Evolutionary conservation across 2,797 vertebrate genomes (phyloP).

Genomic region (Danio kyathit): DNA sequence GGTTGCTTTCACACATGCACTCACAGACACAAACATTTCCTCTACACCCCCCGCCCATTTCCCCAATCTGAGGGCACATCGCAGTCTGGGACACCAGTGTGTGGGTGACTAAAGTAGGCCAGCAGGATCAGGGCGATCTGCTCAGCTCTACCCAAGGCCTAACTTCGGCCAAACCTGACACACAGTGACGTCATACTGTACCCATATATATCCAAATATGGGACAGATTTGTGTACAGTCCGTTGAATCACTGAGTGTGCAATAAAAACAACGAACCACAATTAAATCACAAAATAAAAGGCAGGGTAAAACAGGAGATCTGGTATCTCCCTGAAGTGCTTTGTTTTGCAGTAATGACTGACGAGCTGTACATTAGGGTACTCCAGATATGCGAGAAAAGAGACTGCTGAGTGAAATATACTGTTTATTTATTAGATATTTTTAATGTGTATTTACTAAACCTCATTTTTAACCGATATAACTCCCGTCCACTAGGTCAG

Average conservation of each 20-base stretch:
- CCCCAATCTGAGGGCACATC: slow-evolving; percentile 54
- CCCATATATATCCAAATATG: not conserved
- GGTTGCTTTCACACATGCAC: slow-evolving; percentile 42
- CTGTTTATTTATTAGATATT: not conserved
- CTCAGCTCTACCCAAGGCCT: not conserved
- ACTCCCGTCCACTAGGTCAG: not conserved
- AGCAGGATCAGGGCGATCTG: slow-evolving; percentile 42
- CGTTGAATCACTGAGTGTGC: not conserved
- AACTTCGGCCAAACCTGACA: slow-evolving; percentile 24
- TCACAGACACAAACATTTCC: slow-evolving; percentile 45
- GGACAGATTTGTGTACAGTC: not conserved
- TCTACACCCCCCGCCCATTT: slow-evolving; percentile 36
- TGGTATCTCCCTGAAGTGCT: not conserved
- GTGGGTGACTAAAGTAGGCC: slow-evolving; percentile 61
- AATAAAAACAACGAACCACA: not conserved
- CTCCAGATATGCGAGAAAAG: not conserved
- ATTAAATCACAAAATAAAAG: slow-evolving; percentile 12
- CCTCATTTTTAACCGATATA: not conserved
- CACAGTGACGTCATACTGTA: not conserved
- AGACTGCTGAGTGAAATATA: not conserved
- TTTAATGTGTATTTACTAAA: not conserved
- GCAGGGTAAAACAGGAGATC: not conserved
- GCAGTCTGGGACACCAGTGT: slow-evolving; percentile 50
- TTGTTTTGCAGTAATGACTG: not conserved
- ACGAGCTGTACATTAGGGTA: not conserved